Base-by-base conservation (phyloP, 2,888 invertebrate species). In the Nomada flava region DNA sequence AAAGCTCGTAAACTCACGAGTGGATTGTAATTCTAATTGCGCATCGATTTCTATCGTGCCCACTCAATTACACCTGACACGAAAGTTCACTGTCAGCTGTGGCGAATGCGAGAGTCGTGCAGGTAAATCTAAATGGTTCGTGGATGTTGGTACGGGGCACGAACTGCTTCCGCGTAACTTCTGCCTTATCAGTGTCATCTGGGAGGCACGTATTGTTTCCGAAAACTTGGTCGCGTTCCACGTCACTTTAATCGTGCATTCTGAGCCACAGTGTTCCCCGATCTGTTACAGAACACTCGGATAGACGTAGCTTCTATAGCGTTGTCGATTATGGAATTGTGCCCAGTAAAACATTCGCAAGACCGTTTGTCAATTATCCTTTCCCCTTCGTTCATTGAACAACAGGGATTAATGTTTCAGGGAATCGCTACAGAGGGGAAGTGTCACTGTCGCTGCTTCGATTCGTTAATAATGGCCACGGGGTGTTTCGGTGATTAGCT, bases 401-500 rank as follows among this genome's bases (percentile, higher is more conserved):
- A 4, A 44, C 23, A 7, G 29, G 7, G 29, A n/a, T 23, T 2
- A 64, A 67, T 42, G 36, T 42, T 55, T 4, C 29, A 52, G 29
- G 10, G 67, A 76, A 74, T 83, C 70, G 79, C 74, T 68, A 74
- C 20, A 18, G 29, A 44, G 20, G 77, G 57, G 26, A 26, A 68
- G 57, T 23, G 55, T 15, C 44, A 18, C 2, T 1, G 7, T 20
- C 50, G 44, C 52, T n/a, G 11, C n/a, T 69, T 57, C 70, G 60
- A 36, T 29, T 60, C 70, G 83, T 69, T 74, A 63, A 84, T 80
- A 77, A 80, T 76, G 57, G 36, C 50, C 20, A 67, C 44, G 44
- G 60, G 42, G 79, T 63, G 42, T 80, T 67, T 62, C 42, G 83
- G 68, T 76, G 80, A 85, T 85, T 85, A 85, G 67, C 85, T 65